Conservation (phyloP, 1,140 invertebrate species). For the Apis cerana region DNA sequence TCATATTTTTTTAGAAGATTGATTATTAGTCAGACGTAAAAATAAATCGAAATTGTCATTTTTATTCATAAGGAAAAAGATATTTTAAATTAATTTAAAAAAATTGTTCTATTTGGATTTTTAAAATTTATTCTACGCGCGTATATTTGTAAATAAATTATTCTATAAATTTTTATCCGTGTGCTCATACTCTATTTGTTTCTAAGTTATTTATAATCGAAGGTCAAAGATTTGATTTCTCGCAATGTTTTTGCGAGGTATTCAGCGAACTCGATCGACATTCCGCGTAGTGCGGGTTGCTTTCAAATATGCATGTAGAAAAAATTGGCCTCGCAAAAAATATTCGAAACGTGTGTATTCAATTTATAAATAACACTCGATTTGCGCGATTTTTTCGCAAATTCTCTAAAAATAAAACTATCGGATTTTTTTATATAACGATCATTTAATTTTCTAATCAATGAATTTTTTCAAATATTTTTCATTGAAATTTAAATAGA, state of each 20-base stretch:
- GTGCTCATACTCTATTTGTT: not conserved
- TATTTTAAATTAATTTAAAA: not conserved
- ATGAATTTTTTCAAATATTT: not conserved
- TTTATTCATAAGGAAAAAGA: too few species aligned
- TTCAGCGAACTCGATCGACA: not conserved
- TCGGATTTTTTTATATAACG: not conserved
- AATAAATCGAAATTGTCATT: too few species aligned
- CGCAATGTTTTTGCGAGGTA: not conserved
- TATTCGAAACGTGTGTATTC: slow-evolving; percentile 4
- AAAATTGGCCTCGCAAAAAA: not conserved
- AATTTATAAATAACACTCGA: slow-evolving; percentile 10
- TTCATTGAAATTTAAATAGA: too few species aligned
- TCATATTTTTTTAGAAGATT: not conserved
- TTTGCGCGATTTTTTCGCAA: not conserved
- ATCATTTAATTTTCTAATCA: not conserved
- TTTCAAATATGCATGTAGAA: slow-evolving; percentile 6
- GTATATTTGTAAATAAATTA: not conserved
- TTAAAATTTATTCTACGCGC: not conserved
- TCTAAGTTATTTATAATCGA: not conserved
- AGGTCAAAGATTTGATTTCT: not conserved
- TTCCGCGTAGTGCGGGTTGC: not conserved
- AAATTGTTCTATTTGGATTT: not conserved
- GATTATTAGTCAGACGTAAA: not conserved
- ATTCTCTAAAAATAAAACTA: not conserved
- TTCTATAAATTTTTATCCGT: not conserved